Conservation (phyloP, 2,888 invertebrate species). For the Tetropium fuscum region DNA sequence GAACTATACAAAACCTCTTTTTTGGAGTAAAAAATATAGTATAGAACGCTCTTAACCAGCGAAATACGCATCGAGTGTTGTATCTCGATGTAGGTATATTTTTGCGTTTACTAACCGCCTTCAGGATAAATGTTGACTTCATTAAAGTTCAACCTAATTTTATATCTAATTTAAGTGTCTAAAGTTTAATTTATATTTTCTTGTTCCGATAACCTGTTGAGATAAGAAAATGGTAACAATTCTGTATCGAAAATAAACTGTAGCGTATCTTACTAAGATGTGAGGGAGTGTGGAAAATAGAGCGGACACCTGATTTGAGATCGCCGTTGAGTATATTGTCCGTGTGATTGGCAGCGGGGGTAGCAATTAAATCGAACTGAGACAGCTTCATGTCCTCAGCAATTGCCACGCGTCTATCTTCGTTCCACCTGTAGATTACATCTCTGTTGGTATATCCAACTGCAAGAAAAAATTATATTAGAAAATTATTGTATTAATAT, state of each 20-base stretch:
- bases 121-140: too few relatives aligned
- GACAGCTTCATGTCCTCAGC: conserved; percentile 87
- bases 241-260: neutral
- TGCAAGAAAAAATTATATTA: conserved; percentile 58
- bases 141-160: too few relatives aligned
- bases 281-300: conserved; percentile 38
- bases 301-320: conserved; percentile 55
- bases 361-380: conserved; percentile 84
- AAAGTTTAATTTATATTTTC: too few relatives aligned
- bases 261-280: conserved; percentile 39
- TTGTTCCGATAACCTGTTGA: too few relatives aligned
- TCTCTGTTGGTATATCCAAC: conserved; percentile 82
- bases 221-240: neutral
- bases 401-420: conserved; percentile 77
- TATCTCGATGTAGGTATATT: too few relatives aligned
- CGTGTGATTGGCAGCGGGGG: conserved; percentile 78
- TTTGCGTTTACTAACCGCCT: too few relatives aligned
- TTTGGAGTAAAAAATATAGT: too few relatives aligned
- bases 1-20: too few relatives aligned
- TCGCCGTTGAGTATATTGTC: conserved; percentile 63
- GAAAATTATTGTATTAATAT: too few relatives aligned
- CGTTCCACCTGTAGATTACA: conserved; percentile 81
- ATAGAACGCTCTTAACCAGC: too few relatives aligned
- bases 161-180: too few relatives aligned
- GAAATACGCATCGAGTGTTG: too few relatives aligned